Evolutionary conservation across 2,888 invertebrate genomes (phyloP).

Genomic region (Ornithoptera alexandrae): DNA sequence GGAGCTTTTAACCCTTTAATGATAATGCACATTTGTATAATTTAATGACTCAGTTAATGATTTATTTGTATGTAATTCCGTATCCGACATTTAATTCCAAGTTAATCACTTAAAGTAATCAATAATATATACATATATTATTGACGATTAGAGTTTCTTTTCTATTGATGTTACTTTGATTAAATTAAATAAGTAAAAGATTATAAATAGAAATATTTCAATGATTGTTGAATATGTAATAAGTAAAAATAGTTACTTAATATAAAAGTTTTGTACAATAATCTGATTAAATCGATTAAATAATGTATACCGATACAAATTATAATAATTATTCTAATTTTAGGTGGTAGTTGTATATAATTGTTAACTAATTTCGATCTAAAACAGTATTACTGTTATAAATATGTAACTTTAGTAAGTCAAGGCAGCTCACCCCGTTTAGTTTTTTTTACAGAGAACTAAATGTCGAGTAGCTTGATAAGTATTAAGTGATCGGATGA

Average conservation of each 20-base stretch:
- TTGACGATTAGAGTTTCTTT: not conserved
- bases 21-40: conserved; percentile 36
- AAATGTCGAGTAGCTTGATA: not conserved
- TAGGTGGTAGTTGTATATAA: not conserved
- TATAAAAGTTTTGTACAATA: not conserved
- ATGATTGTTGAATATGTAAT: not conserved
- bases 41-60: conserved; percentile 25
- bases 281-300: not conserved
- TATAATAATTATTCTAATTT: not conserved
- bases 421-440: too few species aligned
- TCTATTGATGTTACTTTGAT: not conserved
- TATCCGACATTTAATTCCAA: conserved; percentile 23
- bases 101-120: conserved; percentile 19
- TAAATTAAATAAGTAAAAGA: not conserved
- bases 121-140: conserved; percentile 10
- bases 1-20: conserved; percentile 67
- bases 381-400: not conserved
- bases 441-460: too few species aligned
- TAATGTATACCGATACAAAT: not conserved
- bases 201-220: not conserved
- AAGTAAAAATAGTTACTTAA: not conserved
- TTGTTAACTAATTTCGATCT: not conserved
- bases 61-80: conserved; percentile 23
- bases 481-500: not conserved
- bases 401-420: too few species aligned